Base-by-base conservation (phyloP, 2,888 invertebrate species). In the Sphaerophoria taeniata region DNA sequence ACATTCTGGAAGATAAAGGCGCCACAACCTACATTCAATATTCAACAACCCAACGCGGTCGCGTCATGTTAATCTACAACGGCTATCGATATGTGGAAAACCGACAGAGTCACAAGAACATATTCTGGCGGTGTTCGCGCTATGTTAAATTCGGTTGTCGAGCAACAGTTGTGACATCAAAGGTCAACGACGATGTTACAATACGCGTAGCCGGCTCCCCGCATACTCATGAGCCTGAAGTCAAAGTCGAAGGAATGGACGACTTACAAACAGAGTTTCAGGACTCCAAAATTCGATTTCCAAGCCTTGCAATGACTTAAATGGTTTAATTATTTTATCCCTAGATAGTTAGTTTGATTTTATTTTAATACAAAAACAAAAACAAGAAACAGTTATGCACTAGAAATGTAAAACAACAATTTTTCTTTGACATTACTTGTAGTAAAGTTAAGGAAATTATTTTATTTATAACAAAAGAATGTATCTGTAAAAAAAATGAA, bases 21-120 rank as follows among this genome's bases (percentile, higher is more conserved):
- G 88, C 89, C n/a, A 88, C 89, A 61, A 88, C 89, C 6, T 89
- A 90, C 55, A 88, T 92, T n/a, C 91, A 91, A 80, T 92, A 91
- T 87, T 89, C 92, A 33, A 92, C 92, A 65, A 92, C 92, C 1
- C 92, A 92, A 83, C 89, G 92, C 0, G 92, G 92, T 2, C 90
- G 92, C 3, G 90, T 91, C 0, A 92, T 92, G 92, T 87, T 92
- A 55, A 90, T 92, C 24, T 92, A 92, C 87, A 91, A 91, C 61
- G 92, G 92, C 0, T 92, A 92, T 87, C 89, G 91, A 61, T 92
- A 92, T 82, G 92, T 92, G 6, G 91, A 92, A 43, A 92, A 92
- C 87, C 90, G 92, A 0, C 92, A 92, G 87, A 92, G 92, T 56
- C 89, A 90, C 43, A 92, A 92, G 74, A 92, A 92, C 71, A 90